Evolutionary conservation across 1,140 invertebrate genomes (phyloP), one percentile per base, ranked within the genome.

Genomic region (Ooceraea biroi): DNA sequence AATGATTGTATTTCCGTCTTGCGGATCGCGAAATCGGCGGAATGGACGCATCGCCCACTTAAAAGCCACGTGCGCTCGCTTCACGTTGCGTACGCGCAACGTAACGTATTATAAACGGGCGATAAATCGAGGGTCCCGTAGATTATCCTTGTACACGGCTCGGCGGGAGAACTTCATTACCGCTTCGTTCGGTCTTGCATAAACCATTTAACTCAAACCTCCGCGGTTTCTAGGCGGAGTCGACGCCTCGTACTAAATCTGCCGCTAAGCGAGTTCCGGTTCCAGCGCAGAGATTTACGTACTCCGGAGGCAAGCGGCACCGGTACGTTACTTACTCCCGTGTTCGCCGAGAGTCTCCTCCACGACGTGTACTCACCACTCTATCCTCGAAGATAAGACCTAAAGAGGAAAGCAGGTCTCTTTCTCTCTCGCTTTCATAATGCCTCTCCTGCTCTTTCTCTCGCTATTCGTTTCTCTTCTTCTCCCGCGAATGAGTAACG

Each of bases 181-280:
- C 93, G 91, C 93, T 93, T 93, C 91, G 93, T 92, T 93, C 93
- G 92, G 91, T 93, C 93, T 94, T 94, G 93, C 93, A 93, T 94
- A 94, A 94, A 93, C 93, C 93, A 94, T 94, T 94, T 93, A 94
- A 93, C 93, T 93, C 91, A 90, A 93, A 93, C 92, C 87, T 92
- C 88, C 91, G 91, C 92, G 93, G 93, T 93, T 93, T 93, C 91
- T 90, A 92, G 92, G 91, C 91, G 92, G 92, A 92, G 91, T 90
- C 91, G 88, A 91, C 91, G 92, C 91, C 90, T 91, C 90, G 89
- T 89, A 93, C 92, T 93, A 93, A 93, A 93, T 93, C 93, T 92
- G 90, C 91, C 89, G 86, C 89, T 92, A 92, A 92, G 90, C 92
- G 91, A 92, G 90, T 91, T 92, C 92, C 91, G 91, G 88, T 92